Conservation (phyloP, 2,113 vertebrate species). For the Zootoca vivipara region DNA sequence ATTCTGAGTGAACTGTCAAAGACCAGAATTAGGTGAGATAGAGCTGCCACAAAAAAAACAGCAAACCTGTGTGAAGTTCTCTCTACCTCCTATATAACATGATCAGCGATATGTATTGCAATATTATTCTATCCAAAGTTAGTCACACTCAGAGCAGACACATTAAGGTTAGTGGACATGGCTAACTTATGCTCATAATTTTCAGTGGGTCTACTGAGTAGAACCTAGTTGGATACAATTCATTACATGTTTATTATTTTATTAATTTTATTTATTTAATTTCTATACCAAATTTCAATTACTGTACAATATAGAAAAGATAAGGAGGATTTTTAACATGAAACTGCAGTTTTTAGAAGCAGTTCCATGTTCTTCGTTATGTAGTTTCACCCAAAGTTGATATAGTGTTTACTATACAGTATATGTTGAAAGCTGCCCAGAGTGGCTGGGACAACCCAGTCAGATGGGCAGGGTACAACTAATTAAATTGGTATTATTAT, state of each 20-base stretch:
- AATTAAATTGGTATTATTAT: no score
- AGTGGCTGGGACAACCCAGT: no score
- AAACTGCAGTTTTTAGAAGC: not conserved
- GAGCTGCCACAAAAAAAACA: not conserved
- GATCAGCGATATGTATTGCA: not conserved
- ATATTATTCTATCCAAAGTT: no score
- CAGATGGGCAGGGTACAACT: no score
- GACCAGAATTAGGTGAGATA: not conserved
- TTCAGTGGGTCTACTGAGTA: no score
- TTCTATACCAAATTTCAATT: not conserved
- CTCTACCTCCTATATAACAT: not conserved
- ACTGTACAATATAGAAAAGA: not conserved
- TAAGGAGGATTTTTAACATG: not conserved
- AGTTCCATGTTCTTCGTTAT: not conserved
- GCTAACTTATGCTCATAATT: no score
- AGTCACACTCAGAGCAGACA: no score
- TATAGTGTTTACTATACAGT: no score
- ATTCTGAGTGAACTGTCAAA: not conserved
- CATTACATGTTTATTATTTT: not conserved
- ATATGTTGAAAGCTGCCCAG: no score
- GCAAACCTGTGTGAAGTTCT: not conserved
- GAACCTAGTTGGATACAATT: no score
- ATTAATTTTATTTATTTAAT: no score
- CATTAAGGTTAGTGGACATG: no score
- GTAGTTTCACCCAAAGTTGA: not conserved